Evolutionary conservation across 2,797 vertebrate genomes (phyloP), one percentile per base, ranked within the genome.

Genomic region (Tamandua tetradactyla): DNA sequence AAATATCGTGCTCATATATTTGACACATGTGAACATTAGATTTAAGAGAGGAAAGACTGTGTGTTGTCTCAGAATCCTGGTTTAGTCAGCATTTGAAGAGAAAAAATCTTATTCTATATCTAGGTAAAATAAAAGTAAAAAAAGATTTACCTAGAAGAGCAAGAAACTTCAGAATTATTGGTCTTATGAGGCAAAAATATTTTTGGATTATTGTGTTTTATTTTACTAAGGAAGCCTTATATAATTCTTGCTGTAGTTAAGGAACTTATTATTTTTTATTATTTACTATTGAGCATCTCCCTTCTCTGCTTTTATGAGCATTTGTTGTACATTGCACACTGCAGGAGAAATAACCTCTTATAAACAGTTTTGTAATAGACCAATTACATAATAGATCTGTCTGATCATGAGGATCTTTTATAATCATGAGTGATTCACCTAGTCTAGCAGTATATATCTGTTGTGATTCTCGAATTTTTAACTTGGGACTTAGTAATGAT

Each of bases 401-500:
- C n/a, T 83, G 69, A 10, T 82, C 44, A 25, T 25, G 35, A 87
- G 27, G 20, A 42, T 91, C 55, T 94, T 82, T 91, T 88, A 74
- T 79, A 59, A 90, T 57, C 14, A 57, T 23, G 71, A 88, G 85
- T 57, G 17, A 82, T 78, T 85, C 83, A 82, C 20, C 25, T 86
- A 32, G 3, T 76, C 40, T 35, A 47, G 32, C 61, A 94, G n/a
- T 47, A 32, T 74, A 12, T 15, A 13, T 47, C 64, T 83, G 49
- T 75, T 92, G 49, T 11, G 80, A 10, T 91, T 96, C 23, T 80
- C 18, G 5, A 83, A 81, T 78, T 81, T 93, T 69, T 81, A 87
- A 92, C 32, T 75, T 59, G 59, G 87, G 32, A 86, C 55, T 87
- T 94, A 84, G 74, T 88, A 83, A 87, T 89, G 59, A 75, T 94